These are phyloP conservation scores for Lagria hirta DNA, from an alignment of 2,888 invertebrate genomes.

Conservation along the genomic window DNA sequence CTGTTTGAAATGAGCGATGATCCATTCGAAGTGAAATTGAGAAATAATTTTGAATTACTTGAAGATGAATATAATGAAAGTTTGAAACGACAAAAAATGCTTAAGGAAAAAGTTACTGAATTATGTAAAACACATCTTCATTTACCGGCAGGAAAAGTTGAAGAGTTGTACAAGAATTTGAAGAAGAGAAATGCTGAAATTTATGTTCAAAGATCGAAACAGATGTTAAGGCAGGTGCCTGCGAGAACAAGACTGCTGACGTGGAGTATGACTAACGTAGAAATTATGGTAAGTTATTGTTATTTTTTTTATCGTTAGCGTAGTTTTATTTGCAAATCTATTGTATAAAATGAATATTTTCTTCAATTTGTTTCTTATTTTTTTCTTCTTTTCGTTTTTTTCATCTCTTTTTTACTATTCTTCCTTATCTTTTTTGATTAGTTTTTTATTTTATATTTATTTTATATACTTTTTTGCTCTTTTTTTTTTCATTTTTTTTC, in stretches of 20 bases:
- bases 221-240: slow-evolving; percentile 61
- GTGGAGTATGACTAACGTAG: slow-evolving; percentile 78
- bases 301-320: slow-evolving; percentile 1
- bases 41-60: slow-evolving; percentile 92
- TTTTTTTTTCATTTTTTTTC: no score
- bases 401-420: slow-evolving; percentile 3
- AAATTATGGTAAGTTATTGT: slow-evolving; percentile 55
- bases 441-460: no score
- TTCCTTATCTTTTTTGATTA: no score
- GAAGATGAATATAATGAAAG: slow-evolving; percentile 96
- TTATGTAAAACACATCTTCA: slow-evolving; percentile 80
- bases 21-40: slow-evolving; percentile 94
- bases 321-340: slow-evolving; percentile 4
- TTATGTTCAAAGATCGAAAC: slow-evolving; percentile 87
- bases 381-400: not conserved
- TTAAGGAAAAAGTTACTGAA: slow-evolving; percentile 84
- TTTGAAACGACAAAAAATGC: slow-evolving; percentile 81
- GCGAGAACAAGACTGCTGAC: slow-evolving; percentile 78
- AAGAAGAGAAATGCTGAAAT: slow-evolving; percentile 92
- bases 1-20: slow-evolving; percentile 94
- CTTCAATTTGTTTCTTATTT: no score
- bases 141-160: slow-evolving; percentile 82
- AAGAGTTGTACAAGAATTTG: slow-evolving; percentile 84
- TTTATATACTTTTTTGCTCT: no score
- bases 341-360: not conserved